A percentile compares a stretch with the other conserved stretches of the same genome.
These are phyloP conservation scores for Caenorhabditis angaria DNA, from an alignment of 2,888 invertebrate species.

Conservation along the genomic window DNA sequence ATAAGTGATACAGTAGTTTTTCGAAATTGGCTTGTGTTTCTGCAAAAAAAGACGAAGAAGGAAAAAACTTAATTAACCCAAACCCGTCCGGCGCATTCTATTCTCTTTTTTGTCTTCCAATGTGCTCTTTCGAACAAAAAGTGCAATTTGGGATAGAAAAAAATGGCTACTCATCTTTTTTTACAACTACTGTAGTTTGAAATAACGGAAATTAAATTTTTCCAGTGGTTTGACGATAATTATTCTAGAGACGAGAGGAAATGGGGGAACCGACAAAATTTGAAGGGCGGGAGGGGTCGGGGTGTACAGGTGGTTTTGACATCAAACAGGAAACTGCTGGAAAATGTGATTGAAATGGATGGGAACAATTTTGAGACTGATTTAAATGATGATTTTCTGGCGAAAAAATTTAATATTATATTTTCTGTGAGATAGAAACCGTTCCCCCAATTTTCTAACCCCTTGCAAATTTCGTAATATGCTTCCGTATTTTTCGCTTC, in stretches of 20 bases:
- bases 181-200: not conserved
- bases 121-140: conserved; percentile 1
- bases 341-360: not conserved
- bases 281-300: no score
- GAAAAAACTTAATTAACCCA: conserved; percentile 9
- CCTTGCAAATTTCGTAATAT: no score
- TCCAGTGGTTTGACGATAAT: not conserved
- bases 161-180: not conserved
- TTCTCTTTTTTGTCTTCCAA: not conserved
- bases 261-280: not conserved
- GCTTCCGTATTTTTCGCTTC: no score
- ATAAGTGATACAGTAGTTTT: not conserved
- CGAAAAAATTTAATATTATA: no score
- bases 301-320: no score
- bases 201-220: conserved; percentile 1
- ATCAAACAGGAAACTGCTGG: conserved; percentile 8
- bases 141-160: not conserved
- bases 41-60: not conserved
- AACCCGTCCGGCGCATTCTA: not conserved
- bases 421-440: no score
- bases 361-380: not conserved
- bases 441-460: no score
- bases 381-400: not conserved
- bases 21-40: not conserved
- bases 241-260: not conserved